Conservation (phyloP, 2,797 vertebrate genomes). For the Apodemus agrarius region DNA sequence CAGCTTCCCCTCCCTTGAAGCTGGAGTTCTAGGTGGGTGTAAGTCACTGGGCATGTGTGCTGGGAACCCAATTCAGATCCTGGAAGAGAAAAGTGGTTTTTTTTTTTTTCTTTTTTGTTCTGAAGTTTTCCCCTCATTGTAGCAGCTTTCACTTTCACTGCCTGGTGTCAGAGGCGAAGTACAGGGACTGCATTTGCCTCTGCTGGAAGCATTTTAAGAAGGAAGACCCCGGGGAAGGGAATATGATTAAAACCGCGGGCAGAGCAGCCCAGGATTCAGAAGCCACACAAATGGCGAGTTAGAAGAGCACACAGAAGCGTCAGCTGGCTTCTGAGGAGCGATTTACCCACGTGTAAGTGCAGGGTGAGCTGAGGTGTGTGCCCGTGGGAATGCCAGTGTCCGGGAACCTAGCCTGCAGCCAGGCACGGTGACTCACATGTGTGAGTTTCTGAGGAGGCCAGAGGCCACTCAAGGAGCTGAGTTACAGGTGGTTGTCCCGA, state of each 20-base stretch:
- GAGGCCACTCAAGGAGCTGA: background rate
- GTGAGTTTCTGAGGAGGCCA: background rate
- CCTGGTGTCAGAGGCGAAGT: background rate
- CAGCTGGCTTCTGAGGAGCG: background rate
- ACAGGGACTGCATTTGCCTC: background rate
- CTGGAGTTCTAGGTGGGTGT: background rate
- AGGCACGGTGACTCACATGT: no score
- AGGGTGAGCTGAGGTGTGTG: background rate
- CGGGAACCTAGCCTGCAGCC: background rate
- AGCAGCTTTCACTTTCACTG: constrained; percentile 56
- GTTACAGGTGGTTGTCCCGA: no score
- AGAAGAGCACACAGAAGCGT: background rate
- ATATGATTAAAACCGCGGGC: background rate
- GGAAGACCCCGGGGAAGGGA: background rate
- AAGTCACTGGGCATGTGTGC: background rate
- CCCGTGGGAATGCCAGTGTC: background rate
- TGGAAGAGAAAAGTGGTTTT: background rate
- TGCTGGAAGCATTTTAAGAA: constrained; percentile 32
- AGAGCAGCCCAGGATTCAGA: background rate
- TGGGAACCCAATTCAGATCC: background rate
- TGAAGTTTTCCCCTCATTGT: constrained; percentile 30
- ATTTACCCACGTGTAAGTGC: background rate
- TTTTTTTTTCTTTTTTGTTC: background rate
- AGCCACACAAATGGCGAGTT: background rate
- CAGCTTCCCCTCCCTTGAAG: no score